Conservation (phyloP, 2,797 vertebrate genomes). For the Prionace glauca region DNA sequence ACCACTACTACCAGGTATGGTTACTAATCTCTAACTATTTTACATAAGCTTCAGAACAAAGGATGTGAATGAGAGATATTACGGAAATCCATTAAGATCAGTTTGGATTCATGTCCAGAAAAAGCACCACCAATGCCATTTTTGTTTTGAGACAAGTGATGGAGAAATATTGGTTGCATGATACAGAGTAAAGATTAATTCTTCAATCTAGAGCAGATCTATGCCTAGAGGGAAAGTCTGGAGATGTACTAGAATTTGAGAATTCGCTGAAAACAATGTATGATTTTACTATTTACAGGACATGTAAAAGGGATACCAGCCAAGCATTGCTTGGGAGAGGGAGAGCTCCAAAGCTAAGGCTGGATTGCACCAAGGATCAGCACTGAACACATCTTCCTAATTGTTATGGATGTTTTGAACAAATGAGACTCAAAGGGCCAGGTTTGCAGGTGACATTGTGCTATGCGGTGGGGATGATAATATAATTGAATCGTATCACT, state of each 20-base stretch:
- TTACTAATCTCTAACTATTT: background rate
- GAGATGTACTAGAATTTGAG: background rate
- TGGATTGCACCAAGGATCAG: background rate
- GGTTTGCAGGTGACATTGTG: no score
- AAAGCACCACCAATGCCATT: background rate
- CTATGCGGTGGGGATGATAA: no score
- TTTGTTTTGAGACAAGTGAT: background rate
- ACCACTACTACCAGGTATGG: constrained; percentile 88
- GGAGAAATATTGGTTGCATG: background rate
- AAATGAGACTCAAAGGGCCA: background rate
- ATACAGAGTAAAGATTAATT: background rate
- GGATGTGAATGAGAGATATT: background rate
- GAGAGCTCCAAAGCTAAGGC: background rate
- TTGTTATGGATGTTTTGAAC: no score
- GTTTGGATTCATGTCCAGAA: background rate
- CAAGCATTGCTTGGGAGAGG: background rate
- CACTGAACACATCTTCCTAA: background rate
- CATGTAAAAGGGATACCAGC: background rate
- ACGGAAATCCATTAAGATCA: background rate
- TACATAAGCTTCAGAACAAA: no score
- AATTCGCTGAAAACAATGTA: background rate
- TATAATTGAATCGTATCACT: no score
- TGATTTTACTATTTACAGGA: background rate
- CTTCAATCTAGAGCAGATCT: background rate
- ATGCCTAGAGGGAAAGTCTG: background rate